These are phyloP conservation scores for Masticophis lateralis DNA, from an alignment of 2,797 vertebrate species.

Conservation along the genomic window DNA sequence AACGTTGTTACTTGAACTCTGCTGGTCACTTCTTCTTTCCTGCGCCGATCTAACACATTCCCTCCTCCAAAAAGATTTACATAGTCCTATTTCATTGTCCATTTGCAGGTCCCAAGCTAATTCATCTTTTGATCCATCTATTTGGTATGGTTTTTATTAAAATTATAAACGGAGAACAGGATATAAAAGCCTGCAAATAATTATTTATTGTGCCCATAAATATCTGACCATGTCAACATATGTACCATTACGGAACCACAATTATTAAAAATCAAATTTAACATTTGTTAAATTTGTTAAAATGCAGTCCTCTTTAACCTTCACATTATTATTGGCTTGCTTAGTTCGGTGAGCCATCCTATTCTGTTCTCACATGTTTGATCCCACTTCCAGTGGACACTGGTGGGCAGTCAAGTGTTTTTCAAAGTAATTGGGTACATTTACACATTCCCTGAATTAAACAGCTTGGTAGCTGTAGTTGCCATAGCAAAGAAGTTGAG, in stretches of 20 bases:
- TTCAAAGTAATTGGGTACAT: slow-evolving; percentile 56
- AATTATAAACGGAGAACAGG: not conserved
- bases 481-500: slow-evolving; percentile 74
- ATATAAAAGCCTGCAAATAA: not conserved
- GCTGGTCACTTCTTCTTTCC: too few relatives aligned
- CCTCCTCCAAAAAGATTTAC: not conserved
- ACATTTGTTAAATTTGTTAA: not conserved
- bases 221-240: not conserved
- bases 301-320: not conserved
- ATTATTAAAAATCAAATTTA: not conserved
- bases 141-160: not conserved
- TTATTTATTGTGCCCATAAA: not conserved
- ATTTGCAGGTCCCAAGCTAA: not conserved
- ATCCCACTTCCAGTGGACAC: not conserved
- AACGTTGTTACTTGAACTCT: too few relatives aligned
- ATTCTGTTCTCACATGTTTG: not conserved
- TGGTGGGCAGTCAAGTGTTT: slow-evolving; percentile 59
- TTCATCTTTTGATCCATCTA: not conserved
- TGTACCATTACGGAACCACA: slow-evolving; percentile 13
- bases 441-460: slow-evolving; percentile 67
- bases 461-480: slow-evolving; percentile 76
- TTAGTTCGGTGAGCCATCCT: not conserved
- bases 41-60: too few relatives aligned
- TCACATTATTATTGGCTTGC: slow-evolving; percentile 18
- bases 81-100: not conserved